These are phyloP conservation scores for Emydocephalus ijimae DNA, from an alignment of 2,113 vertebrate genomes.

Conservation along the genomic window DNA sequence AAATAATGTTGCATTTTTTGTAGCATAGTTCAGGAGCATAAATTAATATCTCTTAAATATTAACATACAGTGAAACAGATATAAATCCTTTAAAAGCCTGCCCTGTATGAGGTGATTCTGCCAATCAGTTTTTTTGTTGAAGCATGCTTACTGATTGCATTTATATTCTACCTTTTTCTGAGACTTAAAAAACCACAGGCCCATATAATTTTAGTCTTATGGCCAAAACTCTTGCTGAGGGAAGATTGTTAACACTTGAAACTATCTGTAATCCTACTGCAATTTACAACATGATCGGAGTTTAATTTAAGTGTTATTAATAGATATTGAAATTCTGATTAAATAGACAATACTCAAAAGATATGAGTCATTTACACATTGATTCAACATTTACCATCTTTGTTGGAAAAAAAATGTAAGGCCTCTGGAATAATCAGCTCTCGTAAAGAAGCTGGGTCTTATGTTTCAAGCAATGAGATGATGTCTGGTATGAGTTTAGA, in stretches of 20 bases:
- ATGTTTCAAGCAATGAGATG: neutral
- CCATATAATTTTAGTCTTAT: neutral
- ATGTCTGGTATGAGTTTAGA: neutral
- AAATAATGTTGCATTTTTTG: no score
- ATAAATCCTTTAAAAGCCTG: neutral
- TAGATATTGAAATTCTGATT: neutral
- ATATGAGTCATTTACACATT: neutral
- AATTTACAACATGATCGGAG: neutral
- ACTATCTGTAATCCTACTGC: neutral
- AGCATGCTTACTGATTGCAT: neutral
- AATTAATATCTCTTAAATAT: neutral
- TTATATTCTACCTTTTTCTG: neutral
- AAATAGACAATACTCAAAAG: neutral
- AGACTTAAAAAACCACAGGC: neutral
- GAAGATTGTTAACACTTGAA: neutral
- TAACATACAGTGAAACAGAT: neutral
- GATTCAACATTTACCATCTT: neutral
- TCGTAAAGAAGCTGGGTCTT: neutral
- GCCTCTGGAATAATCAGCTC: neutral
- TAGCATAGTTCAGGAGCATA: neutral
- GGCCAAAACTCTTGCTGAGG: neutral
- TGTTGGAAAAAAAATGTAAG: neutral
- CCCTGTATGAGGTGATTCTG: no score
- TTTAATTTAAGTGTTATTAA: neutral
- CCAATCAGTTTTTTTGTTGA: neutral